Evolutionary conservation across 1,140 invertebrate species (phyloP).

Genomic region (Telenomus remus): DNA sequence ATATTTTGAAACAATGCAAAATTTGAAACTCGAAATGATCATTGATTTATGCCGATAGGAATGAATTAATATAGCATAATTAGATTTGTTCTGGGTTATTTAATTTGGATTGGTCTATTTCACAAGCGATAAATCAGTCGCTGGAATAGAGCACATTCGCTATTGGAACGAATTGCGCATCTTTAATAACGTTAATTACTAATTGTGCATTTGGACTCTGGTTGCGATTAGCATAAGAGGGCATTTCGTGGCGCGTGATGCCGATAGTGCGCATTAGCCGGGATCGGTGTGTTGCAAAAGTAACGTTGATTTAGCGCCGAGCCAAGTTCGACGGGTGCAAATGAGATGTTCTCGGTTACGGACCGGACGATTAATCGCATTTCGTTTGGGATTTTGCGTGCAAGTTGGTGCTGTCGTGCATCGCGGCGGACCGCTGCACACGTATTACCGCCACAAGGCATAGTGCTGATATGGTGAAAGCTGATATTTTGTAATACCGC

Average conservation of each 20-base stretch:
- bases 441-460: constrained; percentile 43
- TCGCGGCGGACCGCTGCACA: constrained; percentile 20
- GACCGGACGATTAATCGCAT: constrained; percentile 30
- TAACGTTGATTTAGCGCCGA: constrained; percentile 21
- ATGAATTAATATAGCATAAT: no score
- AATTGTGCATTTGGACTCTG: constrained; percentile 43
- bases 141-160: background rate
- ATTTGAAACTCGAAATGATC: no score
- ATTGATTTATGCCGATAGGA: no score
- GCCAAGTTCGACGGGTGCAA: constrained; percentile 31
- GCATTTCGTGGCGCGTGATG: constrained; percentile 23
- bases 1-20: no score
- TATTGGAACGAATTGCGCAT: constrained; percentile 28
- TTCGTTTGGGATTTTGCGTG: constrained; percentile 54
- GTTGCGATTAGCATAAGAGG: constrained; percentile 41
- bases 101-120: constrained; percentile 4
- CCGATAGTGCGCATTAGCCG: constrained; percentile 18
- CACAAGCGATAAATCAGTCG: constrained; percentile 7
- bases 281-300: constrained; percentile 8
- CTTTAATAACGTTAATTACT: constrained; percentile 49
- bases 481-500: constrained; percentile 77
- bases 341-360: constrained; percentile 44
- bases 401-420: constrained; percentile 41
- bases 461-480: constrained; percentile 74
- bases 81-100: constrained; percentile 1